Percentiles rank a stretch among this genome's conserved stretches.
These are phyloP conservation scores for Scylla paramamosain DNA, from an alignment of 1,140 invertebrate species.

Conservation along the genomic window DNA sequence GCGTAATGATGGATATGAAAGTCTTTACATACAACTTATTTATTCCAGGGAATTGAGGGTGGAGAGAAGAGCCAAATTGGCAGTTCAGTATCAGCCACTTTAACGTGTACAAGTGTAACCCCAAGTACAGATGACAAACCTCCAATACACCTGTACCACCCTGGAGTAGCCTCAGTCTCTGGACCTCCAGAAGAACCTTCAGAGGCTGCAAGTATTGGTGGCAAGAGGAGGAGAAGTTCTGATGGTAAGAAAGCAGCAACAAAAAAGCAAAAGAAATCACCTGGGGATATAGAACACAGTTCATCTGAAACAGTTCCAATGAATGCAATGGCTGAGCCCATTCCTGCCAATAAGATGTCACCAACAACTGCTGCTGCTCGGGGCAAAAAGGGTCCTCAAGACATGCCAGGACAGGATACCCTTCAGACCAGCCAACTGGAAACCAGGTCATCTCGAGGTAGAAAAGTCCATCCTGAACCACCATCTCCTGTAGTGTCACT, in stretches of 20 bases:
- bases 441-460: slow-evolving; percentile 36
- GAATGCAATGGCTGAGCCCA: slow-evolving; percentile 1
- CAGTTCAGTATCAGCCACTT: not conserved
- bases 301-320: not conserved
- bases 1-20: not conserved
- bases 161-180: slow-evolving; percentile 60
- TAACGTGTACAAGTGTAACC: not conserved
- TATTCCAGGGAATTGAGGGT: slow-evolving; percentile 1
- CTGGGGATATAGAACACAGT: slow-evolving; percentile 35
- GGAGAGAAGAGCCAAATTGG: not conserved
- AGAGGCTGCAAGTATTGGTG: not conserved
- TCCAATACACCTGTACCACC: slow-evolving; percentile 62
- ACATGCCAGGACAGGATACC: not conserved
- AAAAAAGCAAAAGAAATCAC: slow-evolving; percentile 70
- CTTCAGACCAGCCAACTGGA: slow-evolving; percentile 13
- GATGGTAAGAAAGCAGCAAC: slow-evolving; percentile 64
- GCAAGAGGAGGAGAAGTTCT: slow-evolving; percentile 59
- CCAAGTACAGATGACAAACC: slow-evolving; percentile 38
- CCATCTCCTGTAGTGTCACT: not conserved
- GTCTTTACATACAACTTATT: not conserved
- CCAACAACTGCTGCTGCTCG: slow-evolving; percentile 49
- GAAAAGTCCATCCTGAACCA: slow-evolving; percentile 18
- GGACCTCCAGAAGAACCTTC: not conserved
- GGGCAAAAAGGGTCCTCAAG: slow-evolving; percentile 41
- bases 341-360: slow-evolving; percentile 34